phyloP scores from a whole-genome alignment of 2,888 invertebrate species.

The Synanthedon formicaeformis region DNA sequence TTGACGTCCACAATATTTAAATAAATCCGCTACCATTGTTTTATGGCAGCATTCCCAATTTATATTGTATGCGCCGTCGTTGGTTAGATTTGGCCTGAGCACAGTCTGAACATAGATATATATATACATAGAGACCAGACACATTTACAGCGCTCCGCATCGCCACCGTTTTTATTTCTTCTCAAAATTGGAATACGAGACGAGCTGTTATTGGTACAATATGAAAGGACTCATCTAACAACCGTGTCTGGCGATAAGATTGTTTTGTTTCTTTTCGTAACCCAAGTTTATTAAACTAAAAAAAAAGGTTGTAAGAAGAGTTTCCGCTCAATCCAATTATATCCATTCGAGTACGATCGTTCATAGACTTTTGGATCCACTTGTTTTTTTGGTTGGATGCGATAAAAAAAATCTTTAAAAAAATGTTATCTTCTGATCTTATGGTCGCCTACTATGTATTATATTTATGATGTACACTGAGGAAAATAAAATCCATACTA shows the following conservation, averaged over 20 bases:
- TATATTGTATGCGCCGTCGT: neutral
- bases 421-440: no score
- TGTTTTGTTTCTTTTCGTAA: neutral
- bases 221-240: neutral
- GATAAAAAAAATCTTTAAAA: no score
- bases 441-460: no score
- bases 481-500: no score
- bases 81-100: neutral
- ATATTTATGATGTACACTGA: no score
- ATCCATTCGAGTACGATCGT: no score
- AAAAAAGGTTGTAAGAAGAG: no score
- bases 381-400: no score
- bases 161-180: slow-evolving; percentile 30
- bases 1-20: neutral
- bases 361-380: no score
- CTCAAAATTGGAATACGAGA: slow-evolving; percentile 39
- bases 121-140: slow-evolving; percentile 18
- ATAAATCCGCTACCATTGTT: neutral
- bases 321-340: no score
- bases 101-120: neutral
- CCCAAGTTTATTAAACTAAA: no score
- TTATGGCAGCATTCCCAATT: neutral
- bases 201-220: slow-evolving; percentile 9
- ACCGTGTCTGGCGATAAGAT: neutral
- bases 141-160: slow-evolving; percentile 15